Evolutionary conservation across 1,140 invertebrate genomes (phyloP).

Genomic region (Maniola jurtina): DNA sequence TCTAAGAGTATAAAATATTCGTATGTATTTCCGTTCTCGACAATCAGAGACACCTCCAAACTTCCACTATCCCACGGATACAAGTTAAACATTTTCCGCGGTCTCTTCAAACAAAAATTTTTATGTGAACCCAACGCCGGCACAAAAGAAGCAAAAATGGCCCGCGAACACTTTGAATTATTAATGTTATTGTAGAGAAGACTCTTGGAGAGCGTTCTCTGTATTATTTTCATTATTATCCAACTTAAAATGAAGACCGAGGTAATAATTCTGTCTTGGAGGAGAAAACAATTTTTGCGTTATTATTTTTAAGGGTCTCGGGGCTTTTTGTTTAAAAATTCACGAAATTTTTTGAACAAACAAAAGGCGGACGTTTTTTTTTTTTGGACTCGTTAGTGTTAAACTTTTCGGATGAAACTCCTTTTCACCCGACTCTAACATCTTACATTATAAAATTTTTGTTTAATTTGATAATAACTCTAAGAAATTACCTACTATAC

Average conservation of each 20-base stretch:
- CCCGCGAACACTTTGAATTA: slow-evolving; percentile 52
- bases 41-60: slow-evolving; percentile 22
- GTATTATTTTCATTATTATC: slow-evolving; percentile 54
- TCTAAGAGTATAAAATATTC: neutral
- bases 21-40: neutral
- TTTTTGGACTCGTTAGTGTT: neutral
- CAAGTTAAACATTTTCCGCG: slow-evolving; percentile 39
- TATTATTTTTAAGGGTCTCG: slow-evolving; percentile 38
- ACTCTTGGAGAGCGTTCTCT: slow-evolving; percentile 47
- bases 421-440: neutral
- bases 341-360: slow-evolving; percentile 19
- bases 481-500: too few species aligned
- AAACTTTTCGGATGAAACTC: neutral
- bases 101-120: slow-evolving; percentile 56
- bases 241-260: slow-evolving; percentile 41
- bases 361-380: slow-evolving; percentile 9
- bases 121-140: slow-evolving; percentile 41
- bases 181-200: slow-evolving; percentile 51
- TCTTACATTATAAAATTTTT: too few species aligned
- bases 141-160: slow-evolving; percentile 49
- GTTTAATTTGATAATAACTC: too few species aligned
- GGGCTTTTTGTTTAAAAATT: slow-evolving; percentile 19
- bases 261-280: slow-evolving; percentile 41
- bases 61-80: slow-evolving; percentile 26
- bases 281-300: slow-evolving; percentile 37